These are phyloP conservation scores for Patella pellucida DNA, from an alignment of 2,888 invertebrate genomes.

Conservation along the genomic window DNA sequence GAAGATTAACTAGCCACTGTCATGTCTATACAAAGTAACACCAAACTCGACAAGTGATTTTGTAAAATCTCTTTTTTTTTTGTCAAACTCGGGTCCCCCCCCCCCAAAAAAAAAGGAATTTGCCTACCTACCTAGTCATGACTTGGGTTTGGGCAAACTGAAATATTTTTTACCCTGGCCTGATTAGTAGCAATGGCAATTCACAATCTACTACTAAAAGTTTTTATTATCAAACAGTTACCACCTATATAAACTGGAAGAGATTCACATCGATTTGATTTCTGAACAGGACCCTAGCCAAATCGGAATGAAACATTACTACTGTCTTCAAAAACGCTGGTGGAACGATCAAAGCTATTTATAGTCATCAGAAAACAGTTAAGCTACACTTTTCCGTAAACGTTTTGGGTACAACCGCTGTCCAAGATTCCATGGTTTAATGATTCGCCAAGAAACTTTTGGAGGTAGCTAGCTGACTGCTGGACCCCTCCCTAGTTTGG, in stretches of 20 bases:
- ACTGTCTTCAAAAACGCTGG: not conserved
- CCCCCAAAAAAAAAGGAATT: too few relatives aligned
- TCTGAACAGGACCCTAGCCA: not conserved
- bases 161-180: too few relatives aligned
- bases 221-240: not conserved
- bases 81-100: too few relatives aligned
- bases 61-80: too few relatives aligned
- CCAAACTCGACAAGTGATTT: too few relatives aligned
- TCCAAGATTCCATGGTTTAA: not conserved
- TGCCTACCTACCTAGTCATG: too few relatives aligned
- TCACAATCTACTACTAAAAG: slow-evolving; percentile 4
- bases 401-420: not conserved
- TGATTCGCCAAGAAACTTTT: not conserved
- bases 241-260: not conserved
- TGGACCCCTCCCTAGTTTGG: too few relatives aligned
- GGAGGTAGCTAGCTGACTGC: not conserved
- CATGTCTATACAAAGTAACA: too few relatives aligned
- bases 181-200: not conserved
- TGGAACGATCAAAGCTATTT: not conserved
- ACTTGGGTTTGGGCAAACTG: too few relatives aligned
- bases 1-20: too few relatives aligned
- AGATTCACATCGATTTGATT: not conserved
- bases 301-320: not conserved
- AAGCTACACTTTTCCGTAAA: not conserved
- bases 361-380: not conserved